Evolutionary conservation across 2,888 invertebrate species (phyloP).

Genomic region (Myopa testacea): DNA sequence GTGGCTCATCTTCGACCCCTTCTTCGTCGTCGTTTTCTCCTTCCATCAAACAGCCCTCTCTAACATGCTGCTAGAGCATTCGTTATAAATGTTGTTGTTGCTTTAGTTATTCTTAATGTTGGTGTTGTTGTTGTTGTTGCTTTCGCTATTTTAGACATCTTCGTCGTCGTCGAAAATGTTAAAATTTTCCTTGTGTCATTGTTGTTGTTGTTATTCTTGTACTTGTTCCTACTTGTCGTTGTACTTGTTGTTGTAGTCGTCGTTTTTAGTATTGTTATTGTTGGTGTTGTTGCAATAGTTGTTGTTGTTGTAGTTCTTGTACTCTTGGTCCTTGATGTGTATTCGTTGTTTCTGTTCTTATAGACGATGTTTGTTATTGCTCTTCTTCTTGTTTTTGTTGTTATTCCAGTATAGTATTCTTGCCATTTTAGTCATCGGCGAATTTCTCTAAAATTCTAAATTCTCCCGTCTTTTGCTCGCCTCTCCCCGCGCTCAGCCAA

Average conservation of each 20-base stretch:
- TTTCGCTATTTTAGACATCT: background rate
- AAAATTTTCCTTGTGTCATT: constrained; percentile 23
- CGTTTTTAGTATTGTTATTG: background rate
- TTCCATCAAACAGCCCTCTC: constrained; percentile 27
- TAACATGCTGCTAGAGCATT: constrained; percentile 11
- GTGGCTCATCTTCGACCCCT: constrained; percentile 5
- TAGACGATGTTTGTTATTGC: constrained; percentile 9
- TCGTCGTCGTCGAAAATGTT: constrained; percentile 40
- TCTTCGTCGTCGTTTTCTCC: background rate
- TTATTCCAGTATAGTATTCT: constrained; percentile 16
- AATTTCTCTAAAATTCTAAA: constrained; percentile 63
- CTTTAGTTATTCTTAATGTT: too few relatives aligned
- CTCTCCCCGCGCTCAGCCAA: constrained; percentile 15
- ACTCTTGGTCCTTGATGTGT: background rate
- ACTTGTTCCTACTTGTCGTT: too few relatives aligned
- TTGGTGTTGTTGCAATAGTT: background rate
- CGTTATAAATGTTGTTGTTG: constrained; percentile 5
- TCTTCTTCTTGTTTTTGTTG: constrained; percentile 19
- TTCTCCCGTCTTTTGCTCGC: constrained; percentile 45
- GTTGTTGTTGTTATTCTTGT: too few relatives aligned
- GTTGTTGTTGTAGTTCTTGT: background rate
- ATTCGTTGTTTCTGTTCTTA: background rate
- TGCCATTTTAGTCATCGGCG: constrained; percentile 26
- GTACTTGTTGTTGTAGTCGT: background rate
- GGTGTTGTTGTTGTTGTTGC: background rate